These are phyloP conservation scores for Trachops cirrhosus DNA, from an alignment of 2,797 vertebrate species.

Conservation along the genomic window DNA sequence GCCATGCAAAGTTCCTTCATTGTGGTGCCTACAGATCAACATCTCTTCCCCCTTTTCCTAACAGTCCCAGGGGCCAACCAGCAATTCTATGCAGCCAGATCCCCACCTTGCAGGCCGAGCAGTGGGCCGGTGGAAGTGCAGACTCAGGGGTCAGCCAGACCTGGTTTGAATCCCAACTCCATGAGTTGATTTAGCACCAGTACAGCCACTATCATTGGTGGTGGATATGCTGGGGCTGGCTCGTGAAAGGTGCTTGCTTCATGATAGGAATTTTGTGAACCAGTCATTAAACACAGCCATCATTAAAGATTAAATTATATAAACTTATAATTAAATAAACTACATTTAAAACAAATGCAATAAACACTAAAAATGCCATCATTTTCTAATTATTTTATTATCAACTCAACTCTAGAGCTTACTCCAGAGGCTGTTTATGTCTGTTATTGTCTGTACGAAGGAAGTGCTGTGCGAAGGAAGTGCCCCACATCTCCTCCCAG, in stretches of 20 bases:
- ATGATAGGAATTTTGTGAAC: background rate
- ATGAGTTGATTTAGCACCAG: background rate
- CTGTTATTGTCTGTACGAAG: background rate
- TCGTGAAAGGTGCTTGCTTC: background rate
- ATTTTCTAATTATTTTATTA: conserved; percentile 13
- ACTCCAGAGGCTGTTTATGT: background rate
- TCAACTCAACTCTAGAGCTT: background rate
- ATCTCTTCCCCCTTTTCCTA: background rate
- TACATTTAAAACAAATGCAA: background rate
- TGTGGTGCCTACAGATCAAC: background rate
- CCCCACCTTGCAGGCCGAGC: background rate
- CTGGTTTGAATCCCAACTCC: background rate
- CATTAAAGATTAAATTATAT: conserved; percentile 11
- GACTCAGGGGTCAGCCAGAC: background rate
- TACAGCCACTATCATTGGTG: rapidly evolving
- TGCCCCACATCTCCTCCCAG: background rate
- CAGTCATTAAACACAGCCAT: background rate
- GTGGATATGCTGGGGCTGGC: rapidly evolving
- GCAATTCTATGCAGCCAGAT: background rate
- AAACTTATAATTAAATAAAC: conserved; percentile 24
- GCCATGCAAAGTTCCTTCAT: background rate
- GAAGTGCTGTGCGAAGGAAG: rapidly evolving
- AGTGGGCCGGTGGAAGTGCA: background rate
- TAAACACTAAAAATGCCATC: background rate
- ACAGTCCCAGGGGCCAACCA: too few relatives aligned